Conservation (phyloP, 1,140 invertebrate genomes). For the Brachionus sp. region DNA sequence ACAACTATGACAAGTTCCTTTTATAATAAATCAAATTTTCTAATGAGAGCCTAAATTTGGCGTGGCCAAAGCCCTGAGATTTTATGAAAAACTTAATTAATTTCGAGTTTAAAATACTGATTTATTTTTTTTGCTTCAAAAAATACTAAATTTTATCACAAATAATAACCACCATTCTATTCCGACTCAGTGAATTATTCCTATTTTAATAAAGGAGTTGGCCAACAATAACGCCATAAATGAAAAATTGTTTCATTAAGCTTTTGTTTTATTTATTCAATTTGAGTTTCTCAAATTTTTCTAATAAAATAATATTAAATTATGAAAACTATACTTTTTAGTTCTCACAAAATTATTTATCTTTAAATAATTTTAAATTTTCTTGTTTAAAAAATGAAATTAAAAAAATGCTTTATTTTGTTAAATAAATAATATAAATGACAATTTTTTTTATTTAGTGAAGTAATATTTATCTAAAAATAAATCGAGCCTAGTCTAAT, state of each 20-base stretch:
- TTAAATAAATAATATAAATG: neutral
- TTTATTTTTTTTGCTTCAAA: neutral
- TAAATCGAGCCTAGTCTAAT: neutral
- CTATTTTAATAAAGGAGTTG: neutral
- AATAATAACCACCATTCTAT: neutral
- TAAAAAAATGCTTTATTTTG: neutral
- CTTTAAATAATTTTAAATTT: neutral
- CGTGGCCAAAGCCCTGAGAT: constrained; percentile 18
- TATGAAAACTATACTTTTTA: neutral
- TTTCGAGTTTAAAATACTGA: neutral
- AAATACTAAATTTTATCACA: neutral
- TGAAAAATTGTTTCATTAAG: neutral
- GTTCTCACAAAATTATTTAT: neutral
- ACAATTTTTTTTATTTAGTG: neutral
- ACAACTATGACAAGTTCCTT: constrained; percentile 23
- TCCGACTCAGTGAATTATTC: neutral
- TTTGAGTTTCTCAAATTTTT: neutral
- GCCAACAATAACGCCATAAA: neutral
- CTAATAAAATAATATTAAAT: neutral
- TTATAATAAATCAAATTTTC: constrained; percentile 21
- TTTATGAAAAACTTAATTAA: constrained; percentile 11
- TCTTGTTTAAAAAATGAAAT: neutral
- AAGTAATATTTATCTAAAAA: neutral
- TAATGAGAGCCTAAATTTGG: neutral
- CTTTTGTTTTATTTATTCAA: neutral